Conservation (phyloP, 2,888 invertebrate genomes). For the Cerastis rubricosa region DNA sequence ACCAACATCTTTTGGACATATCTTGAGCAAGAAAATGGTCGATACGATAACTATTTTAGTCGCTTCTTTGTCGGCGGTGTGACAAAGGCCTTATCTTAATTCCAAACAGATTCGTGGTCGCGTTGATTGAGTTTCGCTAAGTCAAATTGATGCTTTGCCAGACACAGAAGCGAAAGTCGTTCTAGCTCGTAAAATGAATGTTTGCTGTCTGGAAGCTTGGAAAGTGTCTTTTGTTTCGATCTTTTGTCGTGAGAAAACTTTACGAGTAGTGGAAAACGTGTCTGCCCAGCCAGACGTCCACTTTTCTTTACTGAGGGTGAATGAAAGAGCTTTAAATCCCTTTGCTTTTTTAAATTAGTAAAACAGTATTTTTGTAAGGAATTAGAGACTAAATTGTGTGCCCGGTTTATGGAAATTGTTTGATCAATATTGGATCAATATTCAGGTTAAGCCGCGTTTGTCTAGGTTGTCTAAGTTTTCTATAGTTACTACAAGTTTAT, state of each 20-base stretch:
- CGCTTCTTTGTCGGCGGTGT: neutral
- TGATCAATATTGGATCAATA: too few relatives aligned
- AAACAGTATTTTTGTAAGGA: neutral
- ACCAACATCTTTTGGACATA: neutral
- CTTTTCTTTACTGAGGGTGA: neutral
- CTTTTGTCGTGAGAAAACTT: constrained; percentile 29
- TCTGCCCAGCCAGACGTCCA: neutral
- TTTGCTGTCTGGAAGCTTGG: constrained; percentile 14
- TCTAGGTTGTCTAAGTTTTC: too few relatives aligned
- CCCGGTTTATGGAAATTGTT: neutral
- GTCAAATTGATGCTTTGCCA: neutral
- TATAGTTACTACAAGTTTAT: too few relatives aligned
- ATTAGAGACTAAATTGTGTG: neutral
- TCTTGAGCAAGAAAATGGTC: neutral
- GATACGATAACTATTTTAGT: neutral
- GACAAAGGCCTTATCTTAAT: neutral
- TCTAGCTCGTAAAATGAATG: constrained; percentile 12
- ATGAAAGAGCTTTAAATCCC: neutral
- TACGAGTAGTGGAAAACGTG: constrained; percentile 14
- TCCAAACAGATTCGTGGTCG: neutral
- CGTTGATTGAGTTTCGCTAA: neutral
- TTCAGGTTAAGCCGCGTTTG: too few relatives aligned
- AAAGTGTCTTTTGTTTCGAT: constrained; percentile 39
- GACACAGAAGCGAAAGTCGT: neutral
- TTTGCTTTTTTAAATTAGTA: neutral